Evolutionary conservation across 2,888 invertebrate genomes (phyloP).

Genomic region (Calliopum simillimum): DNA sequence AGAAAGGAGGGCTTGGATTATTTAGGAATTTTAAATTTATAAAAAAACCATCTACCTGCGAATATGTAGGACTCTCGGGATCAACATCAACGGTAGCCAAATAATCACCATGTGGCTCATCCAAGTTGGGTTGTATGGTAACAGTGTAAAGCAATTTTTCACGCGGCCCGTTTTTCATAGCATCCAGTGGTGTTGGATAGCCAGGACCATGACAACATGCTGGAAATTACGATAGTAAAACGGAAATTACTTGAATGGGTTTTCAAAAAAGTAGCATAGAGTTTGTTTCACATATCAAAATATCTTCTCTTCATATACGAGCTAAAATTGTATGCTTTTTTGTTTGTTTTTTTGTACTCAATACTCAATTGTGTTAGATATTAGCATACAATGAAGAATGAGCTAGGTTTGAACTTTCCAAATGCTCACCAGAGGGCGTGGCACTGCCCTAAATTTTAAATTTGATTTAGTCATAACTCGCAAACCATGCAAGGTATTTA

Average conservation of each 20-base stretch:
- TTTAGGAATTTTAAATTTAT: not conserved
- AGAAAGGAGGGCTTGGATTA: not conserved
- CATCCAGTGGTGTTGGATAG: conserved; percentile 82
- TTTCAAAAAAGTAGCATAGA: not conserved
- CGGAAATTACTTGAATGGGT: not conserved
- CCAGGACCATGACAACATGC: conserved; percentile 74
- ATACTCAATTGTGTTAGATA: too few species aligned
- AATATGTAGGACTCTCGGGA: conserved; percentile 85
- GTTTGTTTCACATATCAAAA: not conserved
- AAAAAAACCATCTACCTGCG: conserved; percentile 73
- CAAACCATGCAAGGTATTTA: too few species aligned
- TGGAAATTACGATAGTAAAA: conserved; percentile 40
- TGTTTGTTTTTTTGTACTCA: too few species aligned
- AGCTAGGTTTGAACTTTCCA: too few species aligned
- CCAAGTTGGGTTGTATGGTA: conserved; percentile 81
- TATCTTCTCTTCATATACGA: too few species aligned
- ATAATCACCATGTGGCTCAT: conserved; percentile 81
- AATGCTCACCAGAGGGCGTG: too few species aligned
- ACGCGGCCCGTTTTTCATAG: conserved; percentile 82
- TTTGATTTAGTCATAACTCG: too few species aligned
- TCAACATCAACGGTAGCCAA: conserved; percentile 93
- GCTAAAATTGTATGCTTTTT: not conserved
- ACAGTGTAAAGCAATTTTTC: conserved; percentile 92
- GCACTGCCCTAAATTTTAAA: too few species aligned
- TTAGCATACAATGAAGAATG: too few species aligned